Evolutionary conservation across 2,113 vertebrate species (phyloP).

Genomic region (Gymnogyps californianus): DNA sequence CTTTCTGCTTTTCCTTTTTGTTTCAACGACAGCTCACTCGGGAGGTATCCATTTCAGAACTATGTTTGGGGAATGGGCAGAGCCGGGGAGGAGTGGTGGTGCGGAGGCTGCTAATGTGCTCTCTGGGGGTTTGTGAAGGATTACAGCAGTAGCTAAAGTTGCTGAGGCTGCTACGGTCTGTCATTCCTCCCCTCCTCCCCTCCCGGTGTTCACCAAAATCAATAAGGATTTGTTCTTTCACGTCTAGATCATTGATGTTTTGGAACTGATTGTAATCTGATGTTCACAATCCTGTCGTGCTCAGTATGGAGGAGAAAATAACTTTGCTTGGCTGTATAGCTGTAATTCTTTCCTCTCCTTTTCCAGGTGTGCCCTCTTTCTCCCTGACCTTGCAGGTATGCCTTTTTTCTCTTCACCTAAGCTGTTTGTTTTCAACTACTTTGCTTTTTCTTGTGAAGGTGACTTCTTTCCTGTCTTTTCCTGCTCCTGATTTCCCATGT

Average conservation of each 20-base stretch:
- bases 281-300: neutral
- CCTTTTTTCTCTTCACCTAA: neutral
- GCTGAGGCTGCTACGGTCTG: neutral
- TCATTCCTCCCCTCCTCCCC: neutral
- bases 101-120: neutral
- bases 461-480: neutral
- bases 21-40: neutral
- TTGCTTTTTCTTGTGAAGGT: neutral
- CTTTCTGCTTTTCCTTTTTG: neutral
- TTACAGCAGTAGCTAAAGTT: neutral
- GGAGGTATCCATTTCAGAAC: neutral
- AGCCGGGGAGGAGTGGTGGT: neutral
- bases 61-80: neutral
- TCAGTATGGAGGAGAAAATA: neutral
- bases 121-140: neutral
- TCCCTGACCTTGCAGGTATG: conserved; percentile 16
- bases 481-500: neutral
- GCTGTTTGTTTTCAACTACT: neutral
- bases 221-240: neutral
- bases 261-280: neutral
- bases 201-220: neutral
- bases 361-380: neutral
- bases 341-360: conserved; percentile 5
- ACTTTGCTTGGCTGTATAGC: neutral
- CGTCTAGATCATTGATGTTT: neutral